Conservation (phyloP, 2,113 vertebrate genomes). For the Tupaia chinensis region DNA sequence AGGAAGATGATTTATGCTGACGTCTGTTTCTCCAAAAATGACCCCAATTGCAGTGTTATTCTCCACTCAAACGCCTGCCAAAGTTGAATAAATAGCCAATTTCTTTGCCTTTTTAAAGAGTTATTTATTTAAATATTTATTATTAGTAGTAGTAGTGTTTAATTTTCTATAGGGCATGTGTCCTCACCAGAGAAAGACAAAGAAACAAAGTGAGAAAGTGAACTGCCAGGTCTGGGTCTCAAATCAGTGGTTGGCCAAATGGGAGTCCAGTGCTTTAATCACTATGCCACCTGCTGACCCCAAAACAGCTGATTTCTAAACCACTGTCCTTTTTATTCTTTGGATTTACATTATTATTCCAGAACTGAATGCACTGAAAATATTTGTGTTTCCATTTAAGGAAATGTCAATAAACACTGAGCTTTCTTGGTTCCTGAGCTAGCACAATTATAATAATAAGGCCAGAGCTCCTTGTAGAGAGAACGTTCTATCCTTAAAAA, state of each 20-base stretch:
- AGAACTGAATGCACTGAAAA: not conserved
- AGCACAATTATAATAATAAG: not conserved
- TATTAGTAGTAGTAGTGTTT: too few species aligned
- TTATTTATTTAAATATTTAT: too few species aligned
- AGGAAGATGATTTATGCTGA: not conserved
- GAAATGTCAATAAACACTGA: not conserved
- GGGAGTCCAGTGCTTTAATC: too few species aligned
- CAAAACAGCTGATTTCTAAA: not conserved
- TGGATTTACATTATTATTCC: not conserved
- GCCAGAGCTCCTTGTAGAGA: not conserved
- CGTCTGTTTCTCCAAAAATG: not conserved
- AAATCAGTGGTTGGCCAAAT: too few species aligned
- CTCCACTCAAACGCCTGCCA: not conserved
- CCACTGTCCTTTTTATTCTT: not conserved
- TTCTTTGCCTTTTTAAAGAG: not conserved
- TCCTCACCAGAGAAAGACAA: too few species aligned
- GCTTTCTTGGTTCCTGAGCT: not conserved
- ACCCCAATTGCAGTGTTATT: not conserved
- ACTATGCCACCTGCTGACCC: too few species aligned
- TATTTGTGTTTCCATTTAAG: constrained; percentile 23
- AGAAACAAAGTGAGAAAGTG: too few species aligned
- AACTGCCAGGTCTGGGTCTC: too few species aligned
- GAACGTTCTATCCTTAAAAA: not conserved
- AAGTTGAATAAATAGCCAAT: not conserved
- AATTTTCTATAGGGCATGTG: too few species aligned